These are phyloP conservation scores for Microtus richardsoni DNA, from an alignment of 2,113 vertebrate species.

Conservation along the genomic window DNA sequence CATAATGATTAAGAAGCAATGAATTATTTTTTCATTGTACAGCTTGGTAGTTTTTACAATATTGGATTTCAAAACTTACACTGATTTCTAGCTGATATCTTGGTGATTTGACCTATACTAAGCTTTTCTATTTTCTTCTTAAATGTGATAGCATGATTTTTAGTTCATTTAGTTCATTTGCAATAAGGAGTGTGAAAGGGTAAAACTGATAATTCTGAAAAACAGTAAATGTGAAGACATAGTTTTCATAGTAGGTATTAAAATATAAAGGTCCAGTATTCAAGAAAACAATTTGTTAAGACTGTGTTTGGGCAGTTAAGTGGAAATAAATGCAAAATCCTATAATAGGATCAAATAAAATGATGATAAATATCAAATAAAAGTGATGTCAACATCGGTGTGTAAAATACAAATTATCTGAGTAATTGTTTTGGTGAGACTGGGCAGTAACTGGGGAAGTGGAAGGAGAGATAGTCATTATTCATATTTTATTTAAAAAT, in stretches of 20 bases:
- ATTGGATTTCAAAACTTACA: background rate
- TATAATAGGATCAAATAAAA: constrained; percentile 30
- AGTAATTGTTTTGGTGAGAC: background rate
- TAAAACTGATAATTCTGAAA: constrained; percentile 18
- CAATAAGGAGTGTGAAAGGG: background rate
- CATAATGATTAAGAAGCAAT: constrained; percentile 32
- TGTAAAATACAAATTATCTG: background rate
- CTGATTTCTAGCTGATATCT: background rate
- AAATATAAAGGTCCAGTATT: background rate
- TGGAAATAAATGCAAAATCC: background rate
- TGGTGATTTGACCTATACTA: background rate
- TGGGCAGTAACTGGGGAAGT: background rate
- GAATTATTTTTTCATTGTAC: background rate
- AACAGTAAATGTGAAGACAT: background rate
- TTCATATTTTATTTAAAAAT: background rate
- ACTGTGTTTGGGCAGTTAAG: background rate
- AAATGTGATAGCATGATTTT: background rate
- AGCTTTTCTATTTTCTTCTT: background rate
- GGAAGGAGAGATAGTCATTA: background rate
- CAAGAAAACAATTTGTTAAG: constrained; percentile 36
- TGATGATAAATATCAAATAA: background rate
- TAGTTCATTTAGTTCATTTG: constrained; percentile 16
- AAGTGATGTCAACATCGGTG: background rate
- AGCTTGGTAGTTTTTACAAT: background rate
- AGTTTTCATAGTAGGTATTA: constrained; percentile 21